phyloP scores from a whole-genome alignment of 2,797 vertebrate genomes.

The Dryobates pubescens region DNA sequence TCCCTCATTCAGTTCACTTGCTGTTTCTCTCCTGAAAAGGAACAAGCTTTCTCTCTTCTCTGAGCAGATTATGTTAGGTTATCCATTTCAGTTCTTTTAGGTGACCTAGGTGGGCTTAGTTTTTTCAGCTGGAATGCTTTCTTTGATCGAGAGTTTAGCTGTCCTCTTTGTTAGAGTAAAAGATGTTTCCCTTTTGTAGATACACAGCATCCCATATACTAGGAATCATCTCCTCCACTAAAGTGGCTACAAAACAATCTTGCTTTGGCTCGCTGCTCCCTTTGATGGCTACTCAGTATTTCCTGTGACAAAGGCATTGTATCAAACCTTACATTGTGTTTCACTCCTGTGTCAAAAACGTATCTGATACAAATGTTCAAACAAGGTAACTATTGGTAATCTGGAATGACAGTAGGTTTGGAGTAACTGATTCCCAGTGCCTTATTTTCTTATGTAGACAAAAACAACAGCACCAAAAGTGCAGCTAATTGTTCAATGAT shows the following conservation, averaged over 20 bases:
- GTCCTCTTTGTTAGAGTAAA: background rate
- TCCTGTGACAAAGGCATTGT: background rate
- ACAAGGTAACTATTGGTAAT: background rate
- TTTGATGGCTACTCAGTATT: background rate
- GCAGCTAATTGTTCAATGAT: background rate
- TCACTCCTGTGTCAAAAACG: background rate
- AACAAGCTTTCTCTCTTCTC: background rate
- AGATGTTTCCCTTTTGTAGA: background rate
- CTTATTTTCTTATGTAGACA: background rate
- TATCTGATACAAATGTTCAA: background rate
- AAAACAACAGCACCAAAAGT: background rate
- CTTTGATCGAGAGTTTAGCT: background rate
- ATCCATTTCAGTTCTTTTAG: background rate
- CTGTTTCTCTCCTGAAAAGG: background rate
- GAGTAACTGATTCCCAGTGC: background rate
- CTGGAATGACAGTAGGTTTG: background rate
- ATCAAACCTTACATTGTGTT: background rate
- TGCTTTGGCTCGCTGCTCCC: background rate
- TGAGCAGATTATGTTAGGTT: background rate
- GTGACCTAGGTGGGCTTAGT: background rate
- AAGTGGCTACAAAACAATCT: background rate
- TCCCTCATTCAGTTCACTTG: background rate
- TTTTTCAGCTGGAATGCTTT: background rate
- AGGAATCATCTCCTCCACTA: background rate
- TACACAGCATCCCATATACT: rapidly evolving